These are phyloP conservation scores for Ciconia stormi DNA, from an alignment of 2,113 vertebrate genomes.

Conservation along the genomic window DNA sequence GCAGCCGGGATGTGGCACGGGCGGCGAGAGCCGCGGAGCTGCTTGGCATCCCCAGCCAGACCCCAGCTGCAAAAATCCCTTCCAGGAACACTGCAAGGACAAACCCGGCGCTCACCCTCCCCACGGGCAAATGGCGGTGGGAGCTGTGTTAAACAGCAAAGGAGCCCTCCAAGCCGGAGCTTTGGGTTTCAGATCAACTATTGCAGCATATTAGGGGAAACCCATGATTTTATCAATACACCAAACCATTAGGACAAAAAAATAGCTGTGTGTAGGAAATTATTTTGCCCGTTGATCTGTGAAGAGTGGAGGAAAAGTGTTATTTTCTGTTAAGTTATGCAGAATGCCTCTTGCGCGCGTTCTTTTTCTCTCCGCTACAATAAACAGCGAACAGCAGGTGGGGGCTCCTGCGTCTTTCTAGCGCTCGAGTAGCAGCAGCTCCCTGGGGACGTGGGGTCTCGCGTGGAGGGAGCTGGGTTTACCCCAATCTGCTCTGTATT, in stretches of 20 bases:
- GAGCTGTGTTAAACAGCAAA: background rate
- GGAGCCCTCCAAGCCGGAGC: background rate
- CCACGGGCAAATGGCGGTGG: rapidly evolving
- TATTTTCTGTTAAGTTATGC: constrained; percentile 25
- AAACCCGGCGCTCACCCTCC: background rate
- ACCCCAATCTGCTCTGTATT: background rate
- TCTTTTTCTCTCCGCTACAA: background rate
- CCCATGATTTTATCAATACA: background rate
- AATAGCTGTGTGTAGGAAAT: background rate
- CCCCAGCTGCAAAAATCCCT: background rate
- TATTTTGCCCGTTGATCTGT: background rate
- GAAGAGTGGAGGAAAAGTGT: background rate
- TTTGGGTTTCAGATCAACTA: background rate
- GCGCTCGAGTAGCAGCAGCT: rapidly evolving
- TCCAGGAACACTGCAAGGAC: background rate
- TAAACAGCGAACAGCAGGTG: background rate
- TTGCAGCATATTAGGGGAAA: background rate
- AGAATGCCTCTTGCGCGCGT: background rate
- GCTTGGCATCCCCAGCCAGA: background rate
- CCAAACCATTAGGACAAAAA: background rate
- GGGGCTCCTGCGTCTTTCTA: background rate
- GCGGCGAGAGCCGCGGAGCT: rapidly evolving
- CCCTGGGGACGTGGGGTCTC: rapidly evolving
- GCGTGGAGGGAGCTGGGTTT: rapidly evolving
- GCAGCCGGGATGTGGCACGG: background rate